Evolutionary conservation across 2,113 vertebrate species (phyloP), one percentile per base, ranked within the genome.

Genomic region (Agapornis roseicollis): DNA sequence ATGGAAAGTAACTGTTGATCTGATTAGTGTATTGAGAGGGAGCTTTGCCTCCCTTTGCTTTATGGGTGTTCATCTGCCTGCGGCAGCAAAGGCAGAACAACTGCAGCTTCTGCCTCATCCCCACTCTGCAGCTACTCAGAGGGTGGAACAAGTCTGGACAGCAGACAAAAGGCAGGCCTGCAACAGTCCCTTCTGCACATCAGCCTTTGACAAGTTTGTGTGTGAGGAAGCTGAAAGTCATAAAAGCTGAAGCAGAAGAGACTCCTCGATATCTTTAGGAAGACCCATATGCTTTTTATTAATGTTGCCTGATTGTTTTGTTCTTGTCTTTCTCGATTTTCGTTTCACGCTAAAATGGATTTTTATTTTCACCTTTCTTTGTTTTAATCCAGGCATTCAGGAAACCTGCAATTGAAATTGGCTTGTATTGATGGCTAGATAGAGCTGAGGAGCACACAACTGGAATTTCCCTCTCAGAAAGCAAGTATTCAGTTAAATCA

Each of bases 401-500:
- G 49, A 97, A 95, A 96, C 83, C 90, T 95, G 92, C 89, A 79
- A 83, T 90, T 94, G 83, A 92, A 96, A 94, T 96, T 92, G 92
- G 83, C 93, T 96, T 96, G 78, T 96, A 85, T 92, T 86, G 92
- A 47, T 97, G 92, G 90, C 94, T 96, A 96, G 94, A 76, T 95
- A 96, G 96, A 96, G 74, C 90, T 81, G 90, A 79, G 93, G 83
- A 95, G 90, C 90, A 93, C 83, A 92, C 93, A 93, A 89, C 90
- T 88, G 90, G 85, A 92, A 87, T 94, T 96, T 94, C 92, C 93
- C 87, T 95, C 88, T 96, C 95, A 77, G 94, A 96, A 96, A 95
- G 92, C 94, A 97, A 96, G 90, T 93, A 92, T 96, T 95, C 92
- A 89, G 92, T 96, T 94, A 93, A 96, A 92, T 95, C 94, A 93